A percentile compares a stretch with the other conserved stretches of the same genome.
These are phyloP conservation scores for Echinarachnius parma DNA, from an alignment of 53 echinoderm and acorn worm genomes.

Conservation along the genomic window DNA sequence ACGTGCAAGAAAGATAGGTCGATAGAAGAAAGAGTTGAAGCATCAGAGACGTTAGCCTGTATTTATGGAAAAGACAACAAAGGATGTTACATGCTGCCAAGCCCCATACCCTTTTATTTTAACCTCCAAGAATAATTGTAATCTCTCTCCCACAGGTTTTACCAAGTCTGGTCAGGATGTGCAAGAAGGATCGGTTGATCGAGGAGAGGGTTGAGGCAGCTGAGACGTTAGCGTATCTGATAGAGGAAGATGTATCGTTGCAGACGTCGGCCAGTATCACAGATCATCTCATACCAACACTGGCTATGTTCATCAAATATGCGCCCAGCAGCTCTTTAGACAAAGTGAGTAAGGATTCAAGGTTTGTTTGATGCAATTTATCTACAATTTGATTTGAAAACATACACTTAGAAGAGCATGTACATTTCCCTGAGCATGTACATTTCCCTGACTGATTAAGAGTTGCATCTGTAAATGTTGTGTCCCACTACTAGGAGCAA, in stretches of 20 bases:
- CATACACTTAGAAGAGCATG: too few relatives aligned
- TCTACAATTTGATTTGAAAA: too few relatives aligned
- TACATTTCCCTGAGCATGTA: too few relatives aligned
- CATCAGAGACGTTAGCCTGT: slow-evolving; percentile 83
- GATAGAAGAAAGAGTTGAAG: slow-evolving; percentile 81
- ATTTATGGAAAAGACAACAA: slow-evolving; percentile 92
- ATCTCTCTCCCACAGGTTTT: slow-evolving; percentile 66
- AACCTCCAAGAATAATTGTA: too few relatives aligned
- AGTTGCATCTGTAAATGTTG: too few relatives aligned
- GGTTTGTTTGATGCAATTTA: too few relatives aligned
- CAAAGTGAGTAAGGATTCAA: slow-evolving; percentile 61
- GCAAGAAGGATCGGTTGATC: slow-evolving; percentile 71
- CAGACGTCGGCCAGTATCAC: slow-evolving; percentile 91
- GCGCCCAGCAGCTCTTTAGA: slow-evolving; percentile 50
- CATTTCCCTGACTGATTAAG: too few relatives aligned
- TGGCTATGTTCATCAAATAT: slow-evolving; percentile 69
- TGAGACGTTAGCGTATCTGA: slow-evolving; percentile 79
- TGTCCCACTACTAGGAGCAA: too few relatives aligned
- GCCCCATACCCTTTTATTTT: too few relatives aligned
- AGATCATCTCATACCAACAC: slow-evolving; percentile 88
- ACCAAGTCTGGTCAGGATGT: slow-evolving; percentile 95
- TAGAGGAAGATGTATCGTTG: slow-evolving; percentile 85
- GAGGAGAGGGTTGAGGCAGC: slow-evolving; percentile 91
- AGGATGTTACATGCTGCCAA: too few relatives aligned
- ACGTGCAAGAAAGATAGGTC: slow-evolving; percentile 88